Base-by-base conservation (phyloP, 1,140 invertebrate genomes). In the Drosophila dunni region DNA sequence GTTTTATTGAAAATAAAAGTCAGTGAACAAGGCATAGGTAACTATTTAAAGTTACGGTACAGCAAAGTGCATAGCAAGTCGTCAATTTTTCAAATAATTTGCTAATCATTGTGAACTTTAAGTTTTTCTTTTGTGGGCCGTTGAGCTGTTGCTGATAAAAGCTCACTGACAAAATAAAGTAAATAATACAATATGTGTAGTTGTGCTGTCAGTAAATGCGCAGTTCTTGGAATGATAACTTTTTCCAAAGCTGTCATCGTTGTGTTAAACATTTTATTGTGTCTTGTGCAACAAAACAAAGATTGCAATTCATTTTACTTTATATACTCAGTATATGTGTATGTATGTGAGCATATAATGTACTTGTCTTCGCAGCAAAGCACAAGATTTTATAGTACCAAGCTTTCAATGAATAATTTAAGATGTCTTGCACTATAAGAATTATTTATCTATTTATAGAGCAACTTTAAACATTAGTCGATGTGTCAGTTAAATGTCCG, bases 121-220 rank as follows among this genome's bases (percentile, higher is more conserved):
- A 20, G 4, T 13, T 20, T 34, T 11, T 20, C 13, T 78, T 20
- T 44, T n/a, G 38, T 8, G 50, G 46, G 50, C 51, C 61, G 74
- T 62, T 67, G 65, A 48, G 24, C 51, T 64, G 71, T 40, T 65
- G 65, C 46, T 86, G 83, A 79, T 88, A 86, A 82, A 86, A 79
- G 61, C 67, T 77, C 69, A 73, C 40, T 63, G 56, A 38, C 58
- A 56, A 70, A 78, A 81, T 68, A 65, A 83, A 88, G 79, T 80
- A 86, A 86, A 86, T 86, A 86, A 71, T 73, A 66, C 69, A 77
- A 73, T 78, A 51, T 69, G 63, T 68, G 20, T 36, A 38, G 3
- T 11, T 17, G 57, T 36, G 13, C 20, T 64, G 54, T 48, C 15
- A 51, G 17, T 44, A 82, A 86, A 48, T 86, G 83, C 83, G 83